Percentiles rank a stretch among this genome's conserved stretches.
These are phyloP conservation scores for Drosophila meridiana DNA, from an alignment of 2,888 invertebrate species.

Conservation along the genomic window DNA sequence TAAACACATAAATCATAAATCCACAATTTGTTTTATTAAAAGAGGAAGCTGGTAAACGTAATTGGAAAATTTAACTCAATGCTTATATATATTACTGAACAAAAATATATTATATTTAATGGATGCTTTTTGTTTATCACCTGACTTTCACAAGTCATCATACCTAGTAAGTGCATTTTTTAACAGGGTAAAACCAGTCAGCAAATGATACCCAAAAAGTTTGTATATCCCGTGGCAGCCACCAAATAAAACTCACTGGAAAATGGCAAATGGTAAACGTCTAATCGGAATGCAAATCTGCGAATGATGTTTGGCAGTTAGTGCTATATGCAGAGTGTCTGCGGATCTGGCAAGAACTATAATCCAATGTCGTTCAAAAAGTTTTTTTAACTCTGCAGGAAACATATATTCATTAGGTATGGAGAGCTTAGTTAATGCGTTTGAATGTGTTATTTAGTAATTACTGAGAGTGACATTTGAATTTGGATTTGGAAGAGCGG, in stretches of 20 bases:
- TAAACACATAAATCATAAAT: too few relatives aligned
- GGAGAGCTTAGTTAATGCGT: not conserved
- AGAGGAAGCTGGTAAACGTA: too few relatives aligned
- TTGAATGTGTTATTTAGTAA: too few relatives aligned
- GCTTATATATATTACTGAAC: not conserved
- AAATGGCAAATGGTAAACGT: not conserved
- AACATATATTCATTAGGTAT: not conserved
- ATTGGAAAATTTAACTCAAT: too few relatives aligned
- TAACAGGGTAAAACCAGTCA: not conserved
- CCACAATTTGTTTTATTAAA: too few relatives aligned
- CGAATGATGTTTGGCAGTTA: not conserved
- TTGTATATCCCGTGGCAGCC: not conserved
- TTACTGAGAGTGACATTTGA: too few relatives aligned
- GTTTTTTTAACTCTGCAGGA: not conserved
- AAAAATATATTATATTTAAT: not conserved
- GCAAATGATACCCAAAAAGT: slow-evolving; percentile 14
- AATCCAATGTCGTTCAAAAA: not conserved
- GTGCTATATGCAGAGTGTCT: not conserved
- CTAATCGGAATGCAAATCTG: not conserved
- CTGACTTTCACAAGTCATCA: not conserved
- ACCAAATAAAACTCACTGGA: not conserved
- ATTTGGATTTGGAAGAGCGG: too few relatives aligned
- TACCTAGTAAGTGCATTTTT: not conserved
- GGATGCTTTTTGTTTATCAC: not conserved
- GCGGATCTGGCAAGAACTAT: not conserved